Conservation (phyloP, 2,797 vertebrate genomes). For the Lithobates sylvaticus region DNA sequence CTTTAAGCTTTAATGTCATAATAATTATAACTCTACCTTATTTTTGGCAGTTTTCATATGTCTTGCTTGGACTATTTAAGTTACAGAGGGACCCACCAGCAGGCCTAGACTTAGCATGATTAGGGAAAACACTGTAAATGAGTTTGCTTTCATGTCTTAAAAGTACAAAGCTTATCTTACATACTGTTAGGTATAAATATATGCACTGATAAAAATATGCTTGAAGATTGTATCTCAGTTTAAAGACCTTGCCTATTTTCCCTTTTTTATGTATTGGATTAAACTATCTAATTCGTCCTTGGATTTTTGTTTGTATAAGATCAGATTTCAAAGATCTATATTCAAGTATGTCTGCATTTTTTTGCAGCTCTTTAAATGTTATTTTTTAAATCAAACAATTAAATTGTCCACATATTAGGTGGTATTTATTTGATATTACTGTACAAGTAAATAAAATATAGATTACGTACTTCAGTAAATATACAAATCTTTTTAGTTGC, state of each 20-base stretch:
- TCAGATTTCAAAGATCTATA: not conserved
- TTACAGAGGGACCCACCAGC: not conserved
- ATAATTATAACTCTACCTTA: slow-evolving; percentile 40
- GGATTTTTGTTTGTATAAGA: too few species aligned
- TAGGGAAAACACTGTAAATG: not conserved
- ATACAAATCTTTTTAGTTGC: not conserved
- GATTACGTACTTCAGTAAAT: too few species aligned
- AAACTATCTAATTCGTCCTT: too few species aligned
- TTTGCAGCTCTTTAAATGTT: not conserved
- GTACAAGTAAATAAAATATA: not conserved
- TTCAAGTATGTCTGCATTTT: not conserved
- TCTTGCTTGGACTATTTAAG: slow-evolving; percentile 13
- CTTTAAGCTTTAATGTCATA: slow-evolving; percentile 44
- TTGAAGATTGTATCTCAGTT: not conserved
- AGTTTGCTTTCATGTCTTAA: not conserved
- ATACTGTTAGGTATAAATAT: not conserved
- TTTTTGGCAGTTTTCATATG: slow-evolving; percentile 14
- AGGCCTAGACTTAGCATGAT: not conserved
- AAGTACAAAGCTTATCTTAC: not conserved
- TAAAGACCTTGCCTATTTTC: too few species aligned
- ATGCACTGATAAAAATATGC: not conserved
- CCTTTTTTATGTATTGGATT: too few species aligned
- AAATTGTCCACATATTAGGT: not conserved
- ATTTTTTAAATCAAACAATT: not conserved
- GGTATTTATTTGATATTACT: not conserved